These are phyloP conservation scores for Anorthoa munda DNA, from an alignment of 2,888 invertebrate genomes.

Conservation along the genomic window DNA sequence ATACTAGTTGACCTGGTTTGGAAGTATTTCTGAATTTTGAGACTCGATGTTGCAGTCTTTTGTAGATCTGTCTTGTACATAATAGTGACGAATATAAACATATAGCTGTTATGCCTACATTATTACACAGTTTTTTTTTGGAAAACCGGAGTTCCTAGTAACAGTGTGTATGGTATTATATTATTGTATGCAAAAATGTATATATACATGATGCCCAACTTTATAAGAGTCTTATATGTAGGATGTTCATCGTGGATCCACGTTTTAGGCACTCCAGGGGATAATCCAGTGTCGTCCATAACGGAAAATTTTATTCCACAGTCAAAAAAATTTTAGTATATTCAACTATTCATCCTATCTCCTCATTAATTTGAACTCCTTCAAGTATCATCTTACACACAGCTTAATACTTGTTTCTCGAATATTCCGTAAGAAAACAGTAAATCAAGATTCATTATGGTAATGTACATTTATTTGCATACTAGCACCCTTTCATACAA, in stretches of 20 bases:
- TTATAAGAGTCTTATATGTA: no score
- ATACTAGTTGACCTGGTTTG: conserved; percentile 1
- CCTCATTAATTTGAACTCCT: conserved; percentile 6
- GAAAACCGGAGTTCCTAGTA: no score
- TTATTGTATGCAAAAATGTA: no score
- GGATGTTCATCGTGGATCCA: background rate
- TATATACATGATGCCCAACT: no score
- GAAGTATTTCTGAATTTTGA: background rate
- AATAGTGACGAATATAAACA: no score
- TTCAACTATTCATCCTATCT: background rate
- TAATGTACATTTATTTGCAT: conserved; percentile 58
- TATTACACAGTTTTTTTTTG: no score
- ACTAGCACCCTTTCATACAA: conserved; percentile 46
- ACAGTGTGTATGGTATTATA: no score
- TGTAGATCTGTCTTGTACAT: background rate
- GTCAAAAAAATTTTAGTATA: background rate
- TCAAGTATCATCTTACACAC: conserved; percentile 12
- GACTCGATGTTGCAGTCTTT: background rate
- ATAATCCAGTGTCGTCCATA: no score
- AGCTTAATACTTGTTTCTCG: conserved; percentile 47
- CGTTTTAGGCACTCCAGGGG: no score
- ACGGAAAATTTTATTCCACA: background rate
- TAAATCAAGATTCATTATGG: conserved; percentile 60
- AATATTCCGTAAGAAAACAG: conserved; percentile 30
- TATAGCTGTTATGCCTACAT: no score